Evolutionary conservation across 2,888 invertebrate species (phyloP).

Genomic region (Drosophila yooni): DNA sequence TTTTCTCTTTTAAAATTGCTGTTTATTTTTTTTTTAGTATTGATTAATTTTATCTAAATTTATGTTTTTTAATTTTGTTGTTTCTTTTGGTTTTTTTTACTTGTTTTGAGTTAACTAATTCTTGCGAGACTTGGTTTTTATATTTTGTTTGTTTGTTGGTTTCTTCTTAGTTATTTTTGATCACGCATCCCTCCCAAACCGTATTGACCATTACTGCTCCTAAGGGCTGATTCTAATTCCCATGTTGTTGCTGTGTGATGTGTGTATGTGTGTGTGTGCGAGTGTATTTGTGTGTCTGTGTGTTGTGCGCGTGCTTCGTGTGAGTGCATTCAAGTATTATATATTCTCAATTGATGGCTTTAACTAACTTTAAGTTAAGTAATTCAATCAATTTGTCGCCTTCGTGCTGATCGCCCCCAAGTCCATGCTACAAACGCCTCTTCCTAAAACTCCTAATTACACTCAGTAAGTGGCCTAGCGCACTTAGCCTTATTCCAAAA

Average conservation of each 20-base stretch:
- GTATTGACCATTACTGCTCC: slow-evolving; percentile 72
- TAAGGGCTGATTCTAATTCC: slow-evolving; percentile 54
- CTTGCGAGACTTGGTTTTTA: slow-evolving; percentile 5
- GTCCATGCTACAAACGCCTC: slow-evolving; percentile 23
- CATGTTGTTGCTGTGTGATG: slow-evolving; percentile 37
- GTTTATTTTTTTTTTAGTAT: slow-evolving; percentile 27
- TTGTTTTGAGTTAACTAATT: slow-evolving; percentile 37
- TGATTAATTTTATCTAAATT: slow-evolving; percentile 62
- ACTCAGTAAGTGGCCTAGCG: slow-evolving; percentile 34
- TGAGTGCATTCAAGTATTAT: slow-evolving; percentile 54
- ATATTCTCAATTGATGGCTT: slow-evolving; percentile 45
- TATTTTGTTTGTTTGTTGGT: slow-evolving; percentile 15
- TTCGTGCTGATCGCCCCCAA: not conserved
- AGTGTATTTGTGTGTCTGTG: slow-evolving; percentile 22
- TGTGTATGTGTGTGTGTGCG: slow-evolving; percentile 27
- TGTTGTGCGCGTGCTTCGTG: slow-evolving; percentile 34
- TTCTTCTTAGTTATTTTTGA: slow-evolving; percentile 62
- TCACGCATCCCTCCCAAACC: slow-evolving; percentile 85
- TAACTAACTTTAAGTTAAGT: slow-evolving; percentile 58
- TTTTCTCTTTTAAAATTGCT: slow-evolving; percentile 37
- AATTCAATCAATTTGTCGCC: slow-evolving; percentile 40
- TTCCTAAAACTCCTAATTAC: slow-evolving; percentile 32
- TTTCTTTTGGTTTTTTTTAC: not conserved
- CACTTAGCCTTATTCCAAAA: slow-evolving; percentile 44
- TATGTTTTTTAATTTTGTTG: slow-evolving; percentile 38